phyloP scores from a whole-genome alignment of 2,113 vertebrate species.

The Hystrix cristata region DNA sequence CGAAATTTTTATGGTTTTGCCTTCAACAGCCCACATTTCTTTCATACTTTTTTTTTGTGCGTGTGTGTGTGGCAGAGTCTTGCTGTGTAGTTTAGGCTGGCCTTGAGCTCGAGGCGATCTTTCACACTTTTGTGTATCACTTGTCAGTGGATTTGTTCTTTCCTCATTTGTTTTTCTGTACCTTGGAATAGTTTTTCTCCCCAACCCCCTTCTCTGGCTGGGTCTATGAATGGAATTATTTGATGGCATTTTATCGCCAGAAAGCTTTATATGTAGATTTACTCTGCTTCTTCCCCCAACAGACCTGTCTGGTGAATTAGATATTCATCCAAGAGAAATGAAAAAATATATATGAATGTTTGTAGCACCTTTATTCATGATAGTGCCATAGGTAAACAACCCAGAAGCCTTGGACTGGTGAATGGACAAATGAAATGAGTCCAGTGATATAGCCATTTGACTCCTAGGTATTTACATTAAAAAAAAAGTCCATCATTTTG shows the following conservation, averaged over 20 bases:
- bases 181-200: background rate
- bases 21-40: background rate
- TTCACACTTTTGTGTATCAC: background rate
- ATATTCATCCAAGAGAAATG: background rate
- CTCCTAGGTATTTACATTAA: background rate
- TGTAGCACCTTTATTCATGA: background rate
- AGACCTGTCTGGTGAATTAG: background rate
- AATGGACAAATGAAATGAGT: background rate
- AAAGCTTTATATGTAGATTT: background rate
- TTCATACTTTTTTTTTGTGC: background rate
- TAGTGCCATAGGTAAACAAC: background rate
- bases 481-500: background rate
- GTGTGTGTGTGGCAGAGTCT: too few species aligned
- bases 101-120: too few species aligned
- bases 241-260: background rate
- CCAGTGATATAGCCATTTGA: background rate
- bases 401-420: background rate
- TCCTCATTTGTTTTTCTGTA: slow-evolving; percentile 10
- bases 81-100: too few species aligned
- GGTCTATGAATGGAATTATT: slow-evolving; percentile 6
- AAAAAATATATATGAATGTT: background rate
- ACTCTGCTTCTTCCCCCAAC: background rate
- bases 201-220: background rate
- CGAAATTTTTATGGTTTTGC: background rate
- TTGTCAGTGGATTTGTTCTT: background rate